These are phyloP conservation scores for Trematomus loennbergii DNA, from an alignment of 2,113 vertebrate genomes.

Conservation along the genomic window DNA sequence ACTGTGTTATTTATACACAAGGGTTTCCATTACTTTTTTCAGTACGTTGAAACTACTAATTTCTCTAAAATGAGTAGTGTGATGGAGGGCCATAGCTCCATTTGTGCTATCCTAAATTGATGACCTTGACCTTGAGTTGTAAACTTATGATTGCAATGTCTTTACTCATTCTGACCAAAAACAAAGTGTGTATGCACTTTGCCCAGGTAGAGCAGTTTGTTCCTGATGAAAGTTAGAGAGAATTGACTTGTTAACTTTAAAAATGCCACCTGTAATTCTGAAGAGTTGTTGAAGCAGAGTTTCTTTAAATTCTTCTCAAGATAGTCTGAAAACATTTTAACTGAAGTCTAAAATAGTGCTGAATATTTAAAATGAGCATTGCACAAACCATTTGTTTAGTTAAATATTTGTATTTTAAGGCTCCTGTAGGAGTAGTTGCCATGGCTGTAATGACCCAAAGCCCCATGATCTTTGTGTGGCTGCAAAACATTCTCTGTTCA, in stretches of 20 bases:
- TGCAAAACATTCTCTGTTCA: constrained; percentile 24
- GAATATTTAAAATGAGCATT: background rate
- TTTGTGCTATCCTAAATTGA: background rate
- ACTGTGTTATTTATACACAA: no score
- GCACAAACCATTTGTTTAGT: constrained; percentile 7
- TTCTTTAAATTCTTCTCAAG: background rate
- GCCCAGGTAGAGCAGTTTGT: constrained; percentile 2
- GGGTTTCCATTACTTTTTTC: no score
- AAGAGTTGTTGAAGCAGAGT: constrained; percentile 26
- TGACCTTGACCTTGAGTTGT: constrained; percentile 52
- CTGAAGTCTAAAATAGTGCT: background rate
- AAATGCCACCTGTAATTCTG: constrained; percentile 23
- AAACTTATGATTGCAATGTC: constrained; percentile 22
- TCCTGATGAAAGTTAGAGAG: constrained; percentile 3
- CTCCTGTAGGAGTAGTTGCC: constrained; percentile 21
- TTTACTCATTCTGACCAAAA: background rate
- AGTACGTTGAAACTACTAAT: no score
- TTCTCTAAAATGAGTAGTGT: background rate
- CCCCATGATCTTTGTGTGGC: constrained; percentile 7
- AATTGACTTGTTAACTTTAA: constrained; percentile 36
- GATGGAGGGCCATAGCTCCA: background rate
- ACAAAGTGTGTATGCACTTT: background rate
- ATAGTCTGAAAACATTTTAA: background rate
- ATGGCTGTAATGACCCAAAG: constrained; percentile 19
- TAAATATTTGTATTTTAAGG: constrained; percentile 23